Percentiles rank a stretch among this genome's conserved stretches.
Evolutionary conservation across 2,113 vertebrate species (phyloP).

Genomic region (Syngnathus floridae): DNA sequence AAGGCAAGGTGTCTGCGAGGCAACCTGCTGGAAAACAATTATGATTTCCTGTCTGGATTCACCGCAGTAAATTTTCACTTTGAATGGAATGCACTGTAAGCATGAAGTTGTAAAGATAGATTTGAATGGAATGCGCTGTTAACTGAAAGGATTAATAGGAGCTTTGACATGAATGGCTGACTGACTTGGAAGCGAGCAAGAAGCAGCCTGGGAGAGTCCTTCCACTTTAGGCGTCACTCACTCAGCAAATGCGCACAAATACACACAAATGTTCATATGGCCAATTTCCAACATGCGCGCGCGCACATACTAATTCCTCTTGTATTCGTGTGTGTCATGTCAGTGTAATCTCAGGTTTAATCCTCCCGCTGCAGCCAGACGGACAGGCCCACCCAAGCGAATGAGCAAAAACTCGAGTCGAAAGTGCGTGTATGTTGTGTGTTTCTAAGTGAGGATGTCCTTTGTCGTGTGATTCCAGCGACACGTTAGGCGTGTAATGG

Average conservation of each 20-base stretch:
- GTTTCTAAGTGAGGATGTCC: conserved; percentile 4
- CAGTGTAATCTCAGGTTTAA: conserved; percentile 63
- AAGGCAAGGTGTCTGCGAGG: conserved; percentile 30
- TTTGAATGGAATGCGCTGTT: conserved; percentile 55
- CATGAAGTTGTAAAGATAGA: conserved; percentile 45
- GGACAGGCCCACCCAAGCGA: conserved; percentile 69
- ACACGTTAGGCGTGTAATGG: conserved; percentile 15
- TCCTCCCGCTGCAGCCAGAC: conserved; percentile 63
- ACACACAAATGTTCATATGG: conserved; percentile 12
- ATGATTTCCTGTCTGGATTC: conserved; percentile 54
- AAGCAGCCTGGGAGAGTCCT: conserved; percentile 49
- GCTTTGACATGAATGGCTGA: conserved; percentile 53
- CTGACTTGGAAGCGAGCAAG: conserved; percentile 50
- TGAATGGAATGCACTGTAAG: conserved; percentile 49
- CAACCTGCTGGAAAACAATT: conserved; percentile 48
- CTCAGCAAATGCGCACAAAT: conserved; percentile 32
- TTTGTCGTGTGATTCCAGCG: conserved; percentile 39
- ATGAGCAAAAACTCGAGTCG: conserved; percentile 45
- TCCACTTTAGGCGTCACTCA: conserved; percentile 32
- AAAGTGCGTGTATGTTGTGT: conserved; percentile 17
- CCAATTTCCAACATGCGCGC: conserved; percentile 24
- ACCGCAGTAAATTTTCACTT: conserved; percentile 20
- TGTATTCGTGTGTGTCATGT: conserved; percentile 63
- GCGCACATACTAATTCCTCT: conserved; percentile 52
- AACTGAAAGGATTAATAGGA: conserved; percentile 61